Percentiles rank a stretch among this genome's conserved stretches.
Evolutionary conservation across 2,797 vertebrate species (phyloP).

Genomic region (Etheostoma nigrum): DNA sequence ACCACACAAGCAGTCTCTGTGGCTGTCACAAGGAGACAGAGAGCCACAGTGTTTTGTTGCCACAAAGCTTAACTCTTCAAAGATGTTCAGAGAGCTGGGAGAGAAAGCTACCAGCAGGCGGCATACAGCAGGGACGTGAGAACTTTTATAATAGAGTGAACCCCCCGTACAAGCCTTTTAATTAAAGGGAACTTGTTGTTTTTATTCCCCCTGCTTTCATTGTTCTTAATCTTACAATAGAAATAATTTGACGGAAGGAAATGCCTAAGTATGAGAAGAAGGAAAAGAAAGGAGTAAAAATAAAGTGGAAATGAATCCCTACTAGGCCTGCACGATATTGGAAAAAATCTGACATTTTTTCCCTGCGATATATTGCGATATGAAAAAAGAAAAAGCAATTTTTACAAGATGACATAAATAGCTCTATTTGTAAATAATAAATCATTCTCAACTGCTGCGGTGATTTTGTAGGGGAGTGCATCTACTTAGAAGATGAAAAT

Average conservation of each 20-base stretch:
- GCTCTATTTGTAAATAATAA: too few species aligned
- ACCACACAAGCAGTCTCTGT: constrained; percentile 39
- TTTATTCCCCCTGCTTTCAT: constrained; percentile 4
- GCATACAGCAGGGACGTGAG: constrained; percentile 9
- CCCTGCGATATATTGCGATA: too few species aligned
- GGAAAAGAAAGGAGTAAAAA: neutral
- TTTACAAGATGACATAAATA: too few species aligned
- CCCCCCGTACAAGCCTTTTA: constrained; percentile 11
- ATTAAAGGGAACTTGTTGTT: neutral
- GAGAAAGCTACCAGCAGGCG: constrained; percentile 42
- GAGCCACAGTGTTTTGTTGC: constrained; percentile 1
- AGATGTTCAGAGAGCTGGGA: constrained; percentile 33
- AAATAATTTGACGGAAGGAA: neutral
- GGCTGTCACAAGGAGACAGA: constrained; percentile 46
- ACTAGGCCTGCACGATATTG: too few species aligned
- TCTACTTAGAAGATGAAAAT: too few species aligned
- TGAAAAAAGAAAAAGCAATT: too few species aligned
- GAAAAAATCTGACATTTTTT: too few species aligned
- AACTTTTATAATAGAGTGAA: constrained; percentile 33
- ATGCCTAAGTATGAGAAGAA: neutral
- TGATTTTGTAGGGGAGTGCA: too few species aligned
- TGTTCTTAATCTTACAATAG: neutral
- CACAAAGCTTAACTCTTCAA: constrained; percentile 16
- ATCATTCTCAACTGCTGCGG: too few species aligned
- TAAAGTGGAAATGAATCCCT: too few species aligned